Evolutionary conservation across 2,797 vertebrate species (phyloP), one percentile per base, ranked within the genome.

Genomic region (Poeciliopsis infans): DNA sequence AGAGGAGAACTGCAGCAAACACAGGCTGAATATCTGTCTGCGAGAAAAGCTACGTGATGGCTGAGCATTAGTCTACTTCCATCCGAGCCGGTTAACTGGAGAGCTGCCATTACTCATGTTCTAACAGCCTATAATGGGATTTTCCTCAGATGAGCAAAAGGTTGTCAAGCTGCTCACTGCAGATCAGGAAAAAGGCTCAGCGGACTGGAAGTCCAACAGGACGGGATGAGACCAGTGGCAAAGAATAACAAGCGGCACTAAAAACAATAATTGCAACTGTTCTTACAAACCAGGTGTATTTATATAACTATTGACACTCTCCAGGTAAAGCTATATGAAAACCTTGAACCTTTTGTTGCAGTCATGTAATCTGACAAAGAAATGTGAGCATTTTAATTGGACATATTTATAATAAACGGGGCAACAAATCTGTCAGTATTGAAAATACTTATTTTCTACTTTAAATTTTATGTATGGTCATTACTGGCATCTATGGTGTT

Each of bases 51-150:
- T 78, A 83, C 88, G 33, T 82, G 82, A 91, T 79, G 86, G 85
- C 87, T 71, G 74, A 78, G 86, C 74, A 79, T 89, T 86, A 91
- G 86, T 87, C 87, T 83, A 85, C 89, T 82, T 90, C 86, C 84
- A 79, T 89, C 83, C 41, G 82, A 88, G 79, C 88, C 87, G 80
- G 77, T 91, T 90, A 88, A 92, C 90, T 86, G 78, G 74, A 91
- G 88, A 88, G 85, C 83, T 86, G 90, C 93, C 93, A 94, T 95
- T 94, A 95, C 91, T 92, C 93, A 93, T 87, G 92, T 90, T 91
- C 87, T 91, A 94, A 94, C 92, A 90, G 90, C 86, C 87, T 81
- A 79, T 94, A 95, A 95, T 95, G 93, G 93, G 94, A 96, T 96
- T 94, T 94, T 94, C 92, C 91, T 90, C 82, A 83, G 94, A 94